Base-by-base conservation (phyloP, 1,140 invertebrate genomes). In the Camponotus pennsylvanicus region DNA sequence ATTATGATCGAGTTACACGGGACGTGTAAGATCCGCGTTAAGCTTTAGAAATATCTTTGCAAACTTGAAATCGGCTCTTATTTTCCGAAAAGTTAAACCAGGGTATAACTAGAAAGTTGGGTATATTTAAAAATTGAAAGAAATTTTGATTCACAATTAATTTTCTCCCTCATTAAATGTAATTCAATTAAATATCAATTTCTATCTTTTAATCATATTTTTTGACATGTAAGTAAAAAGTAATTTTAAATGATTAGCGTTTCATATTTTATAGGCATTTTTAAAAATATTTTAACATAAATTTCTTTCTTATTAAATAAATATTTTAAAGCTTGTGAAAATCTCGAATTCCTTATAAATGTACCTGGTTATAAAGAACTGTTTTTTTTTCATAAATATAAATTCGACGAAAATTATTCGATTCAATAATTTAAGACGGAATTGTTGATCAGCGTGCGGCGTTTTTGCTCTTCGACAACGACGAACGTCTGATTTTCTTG, bases 401-500 rank as follows among this genome's bases (percentile, higher is more conserved):
- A 73, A 37, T 37, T 34, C 40, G 11, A 73, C 6, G 8, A 63
- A 32, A 8, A 15, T 32, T 34, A 34, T 21, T 69, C 7, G 7
- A 32, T 11, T 83, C n/a, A 32, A 49, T 83, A 83, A 73, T 83
- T 83, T 63, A 83, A 32, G 52, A 40, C 40, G 32, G 11, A 52
- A 80, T 71, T 57, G 64, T 57, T 42, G 69, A 83, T 75, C 11
- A n/a, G 8, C 32, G n/a, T 34, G 40, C 40, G 55, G 42, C 27
- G 69, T 40, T 63, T 21, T 42, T 27, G 79, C 18, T 61, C 52
- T 59, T 73, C 52, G 66, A 37, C n/a, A 61, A 63, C 40, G 64
- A 59, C 6, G 64, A 37, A n/a, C n/a, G 77, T 40, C 49, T 69
- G 85, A 70, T 86, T 82, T 79, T 86, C 84, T 82, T 86, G 77